These are phyloP conservation scores for Cinara cedri DNA, from an alignment of 2,888 invertebrate genomes.

Conservation along the genomic window DNA sequence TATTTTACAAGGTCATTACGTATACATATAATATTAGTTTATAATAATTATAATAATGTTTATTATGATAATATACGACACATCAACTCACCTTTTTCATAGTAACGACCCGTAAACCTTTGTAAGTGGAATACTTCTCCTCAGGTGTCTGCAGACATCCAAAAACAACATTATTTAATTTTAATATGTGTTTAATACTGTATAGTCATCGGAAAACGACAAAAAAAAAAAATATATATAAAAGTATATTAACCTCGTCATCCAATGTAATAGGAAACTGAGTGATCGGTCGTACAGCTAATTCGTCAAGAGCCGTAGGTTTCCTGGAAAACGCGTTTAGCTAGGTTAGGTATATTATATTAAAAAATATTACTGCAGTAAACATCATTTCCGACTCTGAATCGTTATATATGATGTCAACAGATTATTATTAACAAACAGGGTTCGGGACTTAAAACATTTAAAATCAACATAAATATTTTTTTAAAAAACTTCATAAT, in stretches of 20 bases:
- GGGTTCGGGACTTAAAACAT: too few species aligned
- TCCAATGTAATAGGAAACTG: constrained; percentile 84
- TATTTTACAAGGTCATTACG: constrained; percentile 41
- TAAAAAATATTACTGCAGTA: not conserved
- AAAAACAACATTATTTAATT: constrained; percentile 30
- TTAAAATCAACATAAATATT: too few species aligned
- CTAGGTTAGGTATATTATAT: not conserved
- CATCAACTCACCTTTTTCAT: constrained; percentile 78
- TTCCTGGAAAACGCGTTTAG: constrained; percentile 67
- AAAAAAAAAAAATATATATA: not conserved
- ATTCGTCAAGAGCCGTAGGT: constrained; percentile 75
- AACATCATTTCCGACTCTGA: not conserved
- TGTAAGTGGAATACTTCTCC: constrained; percentile 75
- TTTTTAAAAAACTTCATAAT: too few species aligned
- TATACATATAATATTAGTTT: not conserved
- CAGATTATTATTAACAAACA: too few species aligned
- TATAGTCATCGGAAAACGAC: too few species aligned
- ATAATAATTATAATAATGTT: constrained; percentile 12
- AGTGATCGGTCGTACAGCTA: constrained; percentile 87
- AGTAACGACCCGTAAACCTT: constrained; percentile 79
- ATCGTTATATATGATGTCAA: too few species aligned
- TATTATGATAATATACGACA: constrained; percentile 1
- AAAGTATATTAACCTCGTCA: constrained; percentile 74
- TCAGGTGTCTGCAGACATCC: constrained; percentile 68
- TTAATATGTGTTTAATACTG: too few species aligned